A percentile compares a stretch with the other conserved stretches of the same genome.
phyloP scores from a whole-genome alignment of 1,140 invertebrate genomes.

The Andrena cerasifolii region DNA sequence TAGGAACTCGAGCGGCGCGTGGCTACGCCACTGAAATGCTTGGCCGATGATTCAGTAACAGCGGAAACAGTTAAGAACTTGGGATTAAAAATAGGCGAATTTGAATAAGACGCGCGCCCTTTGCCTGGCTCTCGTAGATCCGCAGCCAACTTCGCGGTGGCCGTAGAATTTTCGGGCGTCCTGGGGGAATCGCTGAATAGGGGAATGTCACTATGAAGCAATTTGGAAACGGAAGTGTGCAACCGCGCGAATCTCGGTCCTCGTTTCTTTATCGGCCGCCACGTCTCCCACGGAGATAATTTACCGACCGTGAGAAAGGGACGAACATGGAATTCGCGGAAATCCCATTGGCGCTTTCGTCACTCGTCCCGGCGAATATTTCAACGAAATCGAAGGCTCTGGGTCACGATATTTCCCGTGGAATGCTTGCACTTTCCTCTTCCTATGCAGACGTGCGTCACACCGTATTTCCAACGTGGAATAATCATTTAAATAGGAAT shows the following conservation, averaged over 20 bases:
- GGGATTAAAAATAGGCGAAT: constrained; percentile 22
- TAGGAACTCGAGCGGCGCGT: background rate
- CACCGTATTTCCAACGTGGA: background rate
- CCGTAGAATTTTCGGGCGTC: no score
- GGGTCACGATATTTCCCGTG: background rate
- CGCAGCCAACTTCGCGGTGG: no score
- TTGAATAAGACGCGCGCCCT: background rate
- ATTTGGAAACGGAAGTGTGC: background rate
- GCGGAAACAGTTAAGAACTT: constrained; percentile 27
- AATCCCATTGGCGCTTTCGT: constrained; percentile 40
- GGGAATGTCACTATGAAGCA: background rate
- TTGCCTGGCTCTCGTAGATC: background rate
- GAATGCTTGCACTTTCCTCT: background rate
- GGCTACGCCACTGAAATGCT: constrained; percentile 36
- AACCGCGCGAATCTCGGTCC: constrained; percentile 15
- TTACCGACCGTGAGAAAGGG: constrained; percentile 41
- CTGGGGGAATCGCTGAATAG: background rate
- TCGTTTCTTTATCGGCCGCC: constrained; percentile 27
- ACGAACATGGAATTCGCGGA: constrained; percentile 32
- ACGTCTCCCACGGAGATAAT: constrained; percentile 36
- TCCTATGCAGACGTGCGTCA: no score
- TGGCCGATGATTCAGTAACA: constrained; percentile 39
- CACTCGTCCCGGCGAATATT: background rate
- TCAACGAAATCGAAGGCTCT: background rate
- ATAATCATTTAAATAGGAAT: background rate